phyloP scores from a whole-genome alignment of 2,113 vertebrate genomes.

The Rafetus swinhoei region DNA sequence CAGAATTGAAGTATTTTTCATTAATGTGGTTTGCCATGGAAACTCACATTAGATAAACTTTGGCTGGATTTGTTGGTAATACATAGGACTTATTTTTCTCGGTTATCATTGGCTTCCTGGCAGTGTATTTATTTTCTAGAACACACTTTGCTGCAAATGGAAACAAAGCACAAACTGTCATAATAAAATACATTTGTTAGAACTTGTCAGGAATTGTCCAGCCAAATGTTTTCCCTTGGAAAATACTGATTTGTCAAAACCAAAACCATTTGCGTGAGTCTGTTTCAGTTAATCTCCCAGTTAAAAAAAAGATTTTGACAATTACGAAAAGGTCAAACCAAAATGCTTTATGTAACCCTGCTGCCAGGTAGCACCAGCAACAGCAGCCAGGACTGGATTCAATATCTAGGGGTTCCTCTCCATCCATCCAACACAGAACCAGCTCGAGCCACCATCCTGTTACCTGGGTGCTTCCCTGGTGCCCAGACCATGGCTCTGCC shows the following conservation, averaged over 20 bases:
- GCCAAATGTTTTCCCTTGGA: not conserved
- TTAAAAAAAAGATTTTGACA: not conserved
- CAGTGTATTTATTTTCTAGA: constrained; percentile 43
- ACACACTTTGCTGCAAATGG: constrained; percentile 20
- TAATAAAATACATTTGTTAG: not conserved
- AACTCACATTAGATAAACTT: constrained; percentile 53
- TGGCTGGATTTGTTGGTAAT: not conserved
- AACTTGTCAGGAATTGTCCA: not conserved
- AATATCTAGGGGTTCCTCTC: too few relatives aligned
- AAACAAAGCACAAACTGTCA: constrained; percentile 6
- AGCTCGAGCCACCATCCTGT: too few relatives aligned
- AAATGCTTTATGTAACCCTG: not conserved
- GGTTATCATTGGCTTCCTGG: constrained; percentile 38
- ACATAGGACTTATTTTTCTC: constrained; percentile 7
- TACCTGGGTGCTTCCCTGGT: too few relatives aligned
- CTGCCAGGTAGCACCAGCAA: too few relatives aligned
- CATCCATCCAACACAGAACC: too few relatives aligned
- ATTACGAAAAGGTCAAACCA: not conserved
- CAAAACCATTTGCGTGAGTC: not conserved
- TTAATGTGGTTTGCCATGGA: constrained; percentile 75
- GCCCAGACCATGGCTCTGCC: too few relatives aligned
- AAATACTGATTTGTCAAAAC: not conserved
- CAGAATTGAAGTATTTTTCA: constrained; percentile 69
- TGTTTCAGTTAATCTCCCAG: not conserved
- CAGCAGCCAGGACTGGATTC: too few relatives aligned